Conservation (phyloP, 2,113 vertebrate genomes). For the Ptyas mucosa region DNA sequence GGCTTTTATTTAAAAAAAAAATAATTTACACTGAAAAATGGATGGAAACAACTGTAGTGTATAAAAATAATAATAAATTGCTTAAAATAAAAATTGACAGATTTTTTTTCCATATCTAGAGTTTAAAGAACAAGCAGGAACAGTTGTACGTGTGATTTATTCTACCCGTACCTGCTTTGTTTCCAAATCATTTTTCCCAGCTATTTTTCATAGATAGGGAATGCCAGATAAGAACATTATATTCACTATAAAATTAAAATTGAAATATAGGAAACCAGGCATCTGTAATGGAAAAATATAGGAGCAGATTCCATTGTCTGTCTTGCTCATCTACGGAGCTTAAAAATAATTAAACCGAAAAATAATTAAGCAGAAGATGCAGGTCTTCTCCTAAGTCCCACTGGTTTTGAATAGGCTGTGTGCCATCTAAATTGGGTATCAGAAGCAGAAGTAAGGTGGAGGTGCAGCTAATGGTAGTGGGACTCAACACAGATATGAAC, state of each 20-base stretch:
- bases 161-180: neutral
- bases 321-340: neutral
- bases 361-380: neutral
- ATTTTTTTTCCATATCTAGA: neutral
- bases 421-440: neutral
- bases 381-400: neutral
- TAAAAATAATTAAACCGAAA: neutral
- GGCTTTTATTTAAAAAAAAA: neutral
- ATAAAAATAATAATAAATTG: neutral
- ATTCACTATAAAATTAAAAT: neutral
- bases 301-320: neutral
- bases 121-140: neutral
- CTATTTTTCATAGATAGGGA: neutral
- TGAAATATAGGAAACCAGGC: neutral
- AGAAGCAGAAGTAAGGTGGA: neutral
- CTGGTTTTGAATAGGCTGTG: neutral
- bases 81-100: neutral
- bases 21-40: neutral
- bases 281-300: neutral
- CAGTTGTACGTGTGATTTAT: no score
- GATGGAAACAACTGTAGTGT: neutral
- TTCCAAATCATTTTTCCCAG: neutral
- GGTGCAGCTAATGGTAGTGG: neutral
- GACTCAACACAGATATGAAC: neutral
- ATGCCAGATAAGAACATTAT: neutral